Base-by-base conservation (phyloP, 2,888 invertebrate species). In the Trichogramma evanescens region DNA sequence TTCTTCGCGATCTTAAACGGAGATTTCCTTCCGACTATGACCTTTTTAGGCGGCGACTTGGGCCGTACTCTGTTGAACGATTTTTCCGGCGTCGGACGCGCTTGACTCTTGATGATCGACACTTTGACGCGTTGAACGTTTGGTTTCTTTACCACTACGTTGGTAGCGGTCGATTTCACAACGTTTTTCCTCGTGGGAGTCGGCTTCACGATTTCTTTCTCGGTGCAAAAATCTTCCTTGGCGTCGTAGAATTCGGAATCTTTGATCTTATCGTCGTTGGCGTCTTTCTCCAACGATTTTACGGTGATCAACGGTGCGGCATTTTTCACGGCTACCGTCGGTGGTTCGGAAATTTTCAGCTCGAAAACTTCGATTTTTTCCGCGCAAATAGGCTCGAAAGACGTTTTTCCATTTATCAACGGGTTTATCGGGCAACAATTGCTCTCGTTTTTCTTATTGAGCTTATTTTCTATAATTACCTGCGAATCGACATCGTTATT, bases 41-140 rank as follows among this genome's bases (percentile, higher is more conserved):
- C 42, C 62, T 70, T 71, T 57, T 76, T 77, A 0, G 70, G 58
- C 2, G 76, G 76, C 7, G 77, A 77, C 62, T 66, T 75, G 5
- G 76, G 68, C 66, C 75, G 71, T 4, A 62, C 56, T 63, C 64
- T 72, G 1, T 53, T 62, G 0, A 42, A 6, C 9, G 43, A 50
- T 41, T 43, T 41, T 39, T 40, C 38, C 38, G 40, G 8, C 9
- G 45, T 1, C 2, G n/a, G 45, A n/a, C n/a, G 26, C 26, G 26
- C 26, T 26, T 26, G 26, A 26, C 3, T 26, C 26, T 26, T 26
- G 26, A 26, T 26, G 26, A 13, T 48, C 10, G n/a, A 10, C 6
- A 6, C 26, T 48, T 6, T 13, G 8, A 10, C 48, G 10, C 26
- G 10, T 48, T 48, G 48, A n/a, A 48, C 48, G 6, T 5, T n/a